Percentiles rank a stretch among this genome's conserved stretches.
Conservation (phyloP, 2,888 invertebrate genomes). For the Hemicrepidius hirtus region DNA sequence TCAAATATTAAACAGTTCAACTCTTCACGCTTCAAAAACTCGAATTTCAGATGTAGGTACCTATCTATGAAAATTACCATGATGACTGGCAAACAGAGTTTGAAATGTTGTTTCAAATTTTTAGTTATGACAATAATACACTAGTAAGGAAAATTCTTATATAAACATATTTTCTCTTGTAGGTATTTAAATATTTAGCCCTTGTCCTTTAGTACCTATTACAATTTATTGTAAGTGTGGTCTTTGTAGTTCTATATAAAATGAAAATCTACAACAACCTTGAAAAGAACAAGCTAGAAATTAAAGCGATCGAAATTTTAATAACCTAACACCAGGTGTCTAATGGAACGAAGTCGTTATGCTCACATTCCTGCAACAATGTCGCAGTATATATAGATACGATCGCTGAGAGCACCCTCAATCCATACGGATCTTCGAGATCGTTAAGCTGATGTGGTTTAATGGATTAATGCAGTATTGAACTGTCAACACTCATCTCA, state of each 20-base stretch:
- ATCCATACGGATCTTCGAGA: slow-evolving; percentile 65
- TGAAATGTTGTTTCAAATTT: slow-evolving; percentile 24
- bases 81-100: slow-evolving; percentile 37
- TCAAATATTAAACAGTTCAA: slow-evolving; percentile 8
- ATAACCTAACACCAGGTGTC: slow-evolving; percentile 49
- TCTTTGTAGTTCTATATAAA: slow-evolving; percentile 16
- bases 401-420: slow-evolving; percentile 58
- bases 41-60: slow-evolving; percentile 36
- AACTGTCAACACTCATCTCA: slow-evolving; percentile 70
- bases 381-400: slow-evolving; percentile 41
- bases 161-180: too few relatives aligned
- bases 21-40: slow-evolving; percentile 20
- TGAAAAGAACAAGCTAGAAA: slow-evolving; percentile 29
- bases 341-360: slow-evolving; percentile 43
- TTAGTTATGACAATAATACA: too few relatives aligned
- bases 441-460: slow-evolving; percentile 70
- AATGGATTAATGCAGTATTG: slow-evolving; percentile 72
- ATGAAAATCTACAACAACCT: slow-evolving; percentile 21
- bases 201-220: slow-evolving; percentile 1
- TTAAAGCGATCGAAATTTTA: slow-evolving; percentile 43
- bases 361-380: slow-evolving; percentile 41
- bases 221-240: slow-evolving; percentile 16
- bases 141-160: too few relatives aligned
- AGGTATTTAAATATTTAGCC: not conserved
- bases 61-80: slow-evolving; percentile 43